These are phyloP conservation scores for Beroe ovata DNA, from an alignment of 37 sponge, comb jelly and placozoan species.

Conservation along the genomic window DNA sequence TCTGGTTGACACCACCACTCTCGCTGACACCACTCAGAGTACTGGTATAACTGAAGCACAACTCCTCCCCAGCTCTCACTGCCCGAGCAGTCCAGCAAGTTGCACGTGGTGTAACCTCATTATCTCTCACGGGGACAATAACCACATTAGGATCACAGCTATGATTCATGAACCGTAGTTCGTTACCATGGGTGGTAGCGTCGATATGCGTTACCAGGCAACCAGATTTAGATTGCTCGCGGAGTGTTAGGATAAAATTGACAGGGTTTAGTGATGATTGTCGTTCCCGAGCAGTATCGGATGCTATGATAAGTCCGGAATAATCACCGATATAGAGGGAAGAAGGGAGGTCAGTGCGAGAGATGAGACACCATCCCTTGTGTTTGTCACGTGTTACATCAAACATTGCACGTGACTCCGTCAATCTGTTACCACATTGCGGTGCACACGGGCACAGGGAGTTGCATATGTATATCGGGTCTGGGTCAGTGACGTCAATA, in stretches of 20 bases:
- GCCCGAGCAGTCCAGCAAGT: slow-evolving; percentile 25
- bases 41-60: slow-evolving; percentile 20
- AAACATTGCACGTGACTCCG: neutral
- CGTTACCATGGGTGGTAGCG: slow-evolving; percentile 13
- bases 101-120: slow-evolving; percentile 18
- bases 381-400: neutral
- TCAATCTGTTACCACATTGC: neutral
- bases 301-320: neutral
- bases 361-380: slow-evolving; percentile 21
- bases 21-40: neutral
- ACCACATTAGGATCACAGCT: slow-evolving; percentile 31
- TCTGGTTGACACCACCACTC: neutral
- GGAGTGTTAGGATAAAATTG: slow-evolving; percentile 10
- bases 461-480: slow-evolving; percentile 42
- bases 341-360: neutral
- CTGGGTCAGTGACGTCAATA: slow-evolving; percentile 16
- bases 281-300: neutral
- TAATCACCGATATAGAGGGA: slow-evolving; percentile 19
- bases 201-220: slow-evolving; percentile 22
- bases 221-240: slow-evolving; percentile 12
- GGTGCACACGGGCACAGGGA: neutral
- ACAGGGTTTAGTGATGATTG: neutral
- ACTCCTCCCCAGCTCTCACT: slow-evolving; percentile 26
- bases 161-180: slow-evolving; percentile 57
- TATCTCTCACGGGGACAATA: slow-evolving; percentile 1